Percentiles rank a stretch among this genome's conserved stretches.
Evolutionary conservation across 1,140 invertebrate genomes (phyloP).

Genomic region (Elysia chlorotica): DNA sequence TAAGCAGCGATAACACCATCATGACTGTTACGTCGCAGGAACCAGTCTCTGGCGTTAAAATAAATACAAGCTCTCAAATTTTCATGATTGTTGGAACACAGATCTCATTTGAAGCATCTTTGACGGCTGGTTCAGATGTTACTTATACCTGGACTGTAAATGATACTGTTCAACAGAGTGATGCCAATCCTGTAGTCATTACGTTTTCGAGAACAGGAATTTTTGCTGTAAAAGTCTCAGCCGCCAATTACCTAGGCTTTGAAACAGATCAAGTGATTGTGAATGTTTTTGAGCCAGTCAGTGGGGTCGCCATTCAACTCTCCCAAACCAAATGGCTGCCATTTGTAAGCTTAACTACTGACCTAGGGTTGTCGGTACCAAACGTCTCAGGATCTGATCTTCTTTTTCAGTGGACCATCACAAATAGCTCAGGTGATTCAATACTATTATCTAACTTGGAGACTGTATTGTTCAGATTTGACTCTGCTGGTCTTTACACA

Average conservation of each 20-base stretch:
- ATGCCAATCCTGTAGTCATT: not conserved
- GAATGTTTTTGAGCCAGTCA: not conserved
- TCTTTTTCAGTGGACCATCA: not conserved
- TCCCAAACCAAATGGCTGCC: not conserved
- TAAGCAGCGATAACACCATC: conserved; percentile 22
- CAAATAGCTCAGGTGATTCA: not conserved
- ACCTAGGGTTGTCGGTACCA: not conserved
- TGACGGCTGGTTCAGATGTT: conserved; percentile 33
- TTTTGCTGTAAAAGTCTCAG: not conserved
- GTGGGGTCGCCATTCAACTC: not conserved
- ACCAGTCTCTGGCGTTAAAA: conserved; percentile 22
- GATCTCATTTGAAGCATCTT: conserved; percentile 22
- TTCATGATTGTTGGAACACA: conserved; percentile 9
- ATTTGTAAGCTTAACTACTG: conserved; percentile 15
- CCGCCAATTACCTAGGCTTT: not conserved
- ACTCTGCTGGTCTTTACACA: not conserved
- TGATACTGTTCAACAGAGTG: not conserved
- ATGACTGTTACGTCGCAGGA: conserved; percentile 31
- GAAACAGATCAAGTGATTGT: not conserved
- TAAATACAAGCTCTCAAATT: conserved; percentile 17
- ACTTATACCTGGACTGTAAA: conserved; percentile 25
- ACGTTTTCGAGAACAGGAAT: conserved; percentile 14
- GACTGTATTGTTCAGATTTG: not conserved
- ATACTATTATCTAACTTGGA: not conserved
- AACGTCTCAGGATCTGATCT: not conserved